Base-by-base conservation (phyloP, 2,797 vertebrate genomes). In the Acrossocheilus wenchowensis region DNA sequence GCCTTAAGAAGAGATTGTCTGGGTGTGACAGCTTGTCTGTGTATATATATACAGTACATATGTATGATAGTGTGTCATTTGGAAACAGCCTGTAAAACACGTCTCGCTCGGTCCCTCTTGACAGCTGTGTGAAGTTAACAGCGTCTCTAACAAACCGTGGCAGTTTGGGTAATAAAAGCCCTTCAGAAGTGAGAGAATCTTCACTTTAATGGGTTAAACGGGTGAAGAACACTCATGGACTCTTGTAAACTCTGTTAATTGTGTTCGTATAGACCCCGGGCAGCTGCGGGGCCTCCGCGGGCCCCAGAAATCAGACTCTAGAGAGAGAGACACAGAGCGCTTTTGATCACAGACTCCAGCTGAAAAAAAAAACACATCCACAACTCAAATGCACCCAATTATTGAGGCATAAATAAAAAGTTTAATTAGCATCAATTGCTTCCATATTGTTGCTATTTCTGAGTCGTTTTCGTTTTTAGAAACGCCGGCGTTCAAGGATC, bases 361-460 rank as follows among this genome's bases (percentile, higher is more conserved):
- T 73, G 52, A 90, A 86, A 96, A 90, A n/a, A 94, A 93, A 90
- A 94, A 93, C 90, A 93, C 95, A 95, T 96, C 95, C 96, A 92
- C 95, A 94, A 93, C 93, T 95, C 94, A 96, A 97, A 95, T 93
- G 91, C 86, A 87, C 92, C 94, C 94, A 96, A 95, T 93, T 93
- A 96, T 94, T 93, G 91, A 92, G 90, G 91, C 90, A 91, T 92
- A 95, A 96, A 95, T 96, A 96, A 95, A 85, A 95, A 94, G 94
- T 84, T 92, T 96, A 96, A 96, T 96, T 97, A 96, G 94, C 95
- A 95, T 94, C 89, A 94, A 95, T 95, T 95, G 93, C 94, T 96
- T 95, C 95, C 94, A 94, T 94, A 95, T 94, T 93, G 94, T 93
- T 94, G 93, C 94, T 95, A 94, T 95, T 93, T 94, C 92, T 92